These are phyloP conservation scores for Lerista edwardsae DNA, from an alignment of 2,797 vertebrate species.

Conservation along the genomic window DNA sequence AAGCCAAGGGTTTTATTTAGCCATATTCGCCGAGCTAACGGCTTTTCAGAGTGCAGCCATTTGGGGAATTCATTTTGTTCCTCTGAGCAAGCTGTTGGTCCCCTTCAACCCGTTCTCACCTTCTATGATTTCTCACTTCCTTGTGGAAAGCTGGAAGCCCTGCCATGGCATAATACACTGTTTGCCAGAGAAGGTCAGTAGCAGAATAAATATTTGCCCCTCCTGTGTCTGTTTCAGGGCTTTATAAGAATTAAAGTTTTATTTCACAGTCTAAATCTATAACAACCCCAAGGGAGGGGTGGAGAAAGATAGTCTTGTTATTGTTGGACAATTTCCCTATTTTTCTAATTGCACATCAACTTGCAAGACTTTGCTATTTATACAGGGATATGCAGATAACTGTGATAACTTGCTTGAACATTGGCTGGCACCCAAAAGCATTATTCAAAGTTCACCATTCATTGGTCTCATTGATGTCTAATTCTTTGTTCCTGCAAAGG, in stretches of 20 bases:
- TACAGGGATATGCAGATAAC: neutral
- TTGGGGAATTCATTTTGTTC: conserved; percentile 44
- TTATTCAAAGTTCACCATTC: neutral
- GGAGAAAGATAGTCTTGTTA: neutral
- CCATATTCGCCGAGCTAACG: conserved; percentile 33
- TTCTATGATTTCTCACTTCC: conserved; percentile 61
- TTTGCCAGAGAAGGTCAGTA: conserved; percentile 79
- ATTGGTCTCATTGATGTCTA: neutral
- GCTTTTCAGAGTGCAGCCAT: conserved; percentile 50
- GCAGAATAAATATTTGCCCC: conserved; percentile 75
- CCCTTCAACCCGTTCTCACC: conserved; percentile 1
- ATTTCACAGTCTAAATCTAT: conserved; percentile 57
- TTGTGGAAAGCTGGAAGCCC: neutral
- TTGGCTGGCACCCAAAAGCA: neutral
- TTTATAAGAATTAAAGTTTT: conserved; percentile 63
- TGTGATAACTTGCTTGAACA: conserved; percentile 31
- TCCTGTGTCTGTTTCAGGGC: conserved; percentile 62
- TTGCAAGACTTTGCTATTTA: neutral
- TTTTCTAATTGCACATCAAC: conserved; percentile 7
- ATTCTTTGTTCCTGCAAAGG: neutral
- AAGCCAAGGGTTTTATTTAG: conserved; percentile 37
- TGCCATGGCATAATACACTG: neutral
- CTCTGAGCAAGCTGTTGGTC: conserved; percentile 24
- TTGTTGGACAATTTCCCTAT: neutral
- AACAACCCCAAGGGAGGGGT: neutral